Evolutionary conservation across 2,113 vertebrate genomes (phyloP).

Genomic region (Dipodomys ordii): DNA sequence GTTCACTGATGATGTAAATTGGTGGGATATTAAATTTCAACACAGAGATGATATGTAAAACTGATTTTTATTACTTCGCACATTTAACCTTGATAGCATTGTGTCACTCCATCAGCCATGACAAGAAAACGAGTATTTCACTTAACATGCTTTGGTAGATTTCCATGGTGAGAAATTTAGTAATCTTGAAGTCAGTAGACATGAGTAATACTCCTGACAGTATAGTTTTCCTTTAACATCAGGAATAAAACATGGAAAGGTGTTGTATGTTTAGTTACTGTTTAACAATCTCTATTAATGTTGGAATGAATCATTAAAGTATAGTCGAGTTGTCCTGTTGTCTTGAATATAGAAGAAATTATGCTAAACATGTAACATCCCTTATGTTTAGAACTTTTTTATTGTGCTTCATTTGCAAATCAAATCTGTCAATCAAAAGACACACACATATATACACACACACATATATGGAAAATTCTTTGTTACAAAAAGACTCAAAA

Average conservation of each 20-base stretch:
- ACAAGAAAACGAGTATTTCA: neutral
- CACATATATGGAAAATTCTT: neutral
- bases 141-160: neutral
- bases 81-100: neutral
- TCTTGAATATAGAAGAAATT: neutral
- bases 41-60: neutral
- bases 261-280: neutral
- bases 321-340: neutral
- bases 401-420: neutral
- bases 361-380: neutral
- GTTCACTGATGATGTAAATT: neutral
- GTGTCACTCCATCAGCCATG: neutral
- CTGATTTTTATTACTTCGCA: neutral
- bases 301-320: neutral
- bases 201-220: neutral
- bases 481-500: neutral
- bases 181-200: neutral
- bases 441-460: neutral
- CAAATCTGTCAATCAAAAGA: neutral
- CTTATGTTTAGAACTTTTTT: conserved; percentile 5
- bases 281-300: conserved; percentile 33
- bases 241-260: neutral
- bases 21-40: neutral
- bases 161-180: conserved; percentile 32
- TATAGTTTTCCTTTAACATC: neutral